These are phyloP conservation scores for Crypturellus tataupa DNA, from an alignment of 2,797 vertebrate genomes.

Conservation along the genomic window DNA sequence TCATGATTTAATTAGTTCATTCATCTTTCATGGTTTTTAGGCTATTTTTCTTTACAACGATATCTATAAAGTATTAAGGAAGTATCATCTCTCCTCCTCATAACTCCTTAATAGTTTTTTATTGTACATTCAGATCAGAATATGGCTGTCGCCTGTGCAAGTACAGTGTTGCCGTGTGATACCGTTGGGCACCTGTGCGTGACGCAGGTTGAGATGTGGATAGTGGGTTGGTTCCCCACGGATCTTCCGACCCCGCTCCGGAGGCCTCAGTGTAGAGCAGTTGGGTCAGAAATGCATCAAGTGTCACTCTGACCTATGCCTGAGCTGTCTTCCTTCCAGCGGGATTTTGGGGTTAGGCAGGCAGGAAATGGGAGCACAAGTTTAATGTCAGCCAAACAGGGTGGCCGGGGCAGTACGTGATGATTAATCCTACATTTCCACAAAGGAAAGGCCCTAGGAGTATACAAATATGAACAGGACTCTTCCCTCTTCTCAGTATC, in stretches of 20 bases:
- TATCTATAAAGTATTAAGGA: neutral
- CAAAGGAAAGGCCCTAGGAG: neutral
- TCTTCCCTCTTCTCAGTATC: neutral
- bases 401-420: neutral
- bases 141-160: neutral
- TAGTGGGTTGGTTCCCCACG: neutral
- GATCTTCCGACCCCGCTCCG: too few relatives aligned
- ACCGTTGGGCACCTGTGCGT: neutral
- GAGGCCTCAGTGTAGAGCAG: too few relatives aligned
- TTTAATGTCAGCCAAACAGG: neutral
- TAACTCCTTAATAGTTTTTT: neutral
- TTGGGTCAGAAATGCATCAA: neutral
- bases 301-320: neutral
- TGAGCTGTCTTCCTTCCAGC: neutral
- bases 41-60: neutral
- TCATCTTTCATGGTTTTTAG: conserved; percentile 4
- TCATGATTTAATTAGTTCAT: conserved; percentile 12
- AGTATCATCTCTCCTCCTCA: neutral
- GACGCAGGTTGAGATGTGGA: neutral
- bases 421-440: neutral
- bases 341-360: neutral
- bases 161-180: neutral
- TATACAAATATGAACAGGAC: neutral
- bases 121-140: neutral
- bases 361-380: neutral